A percentile compares a stretch with the other conserved stretches of the same genome.
phyloP scores from a whole-genome alignment of 2,113 vertebrate species.

The Athene noctua region DNA sequence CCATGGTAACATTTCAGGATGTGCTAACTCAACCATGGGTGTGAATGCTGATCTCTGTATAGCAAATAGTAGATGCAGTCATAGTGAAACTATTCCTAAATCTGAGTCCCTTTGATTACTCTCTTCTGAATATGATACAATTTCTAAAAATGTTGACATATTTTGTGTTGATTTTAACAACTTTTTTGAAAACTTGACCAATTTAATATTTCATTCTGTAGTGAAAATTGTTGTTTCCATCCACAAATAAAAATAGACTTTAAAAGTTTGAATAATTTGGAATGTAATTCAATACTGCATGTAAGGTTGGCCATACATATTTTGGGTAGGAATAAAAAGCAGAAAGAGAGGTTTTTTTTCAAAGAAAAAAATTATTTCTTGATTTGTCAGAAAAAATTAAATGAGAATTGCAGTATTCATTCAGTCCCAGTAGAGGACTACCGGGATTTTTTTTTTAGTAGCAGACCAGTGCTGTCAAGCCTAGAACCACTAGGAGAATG shows the following conservation, averaged over 20 bases:
- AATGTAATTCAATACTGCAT: neutral
- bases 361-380: neutral
- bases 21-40: neutral
- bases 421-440: neutral
- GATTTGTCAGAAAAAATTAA: neutral
- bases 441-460: neutral
- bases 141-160: neutral
- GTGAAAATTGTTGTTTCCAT: neutral
- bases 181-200: neutral
- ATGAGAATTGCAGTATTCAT: neutral
- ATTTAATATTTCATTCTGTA: neutral
- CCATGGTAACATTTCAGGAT: neutral
- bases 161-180: neutral
- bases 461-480: neutral
- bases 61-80: neutral
- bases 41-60: neutral
- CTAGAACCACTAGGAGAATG: neutral
- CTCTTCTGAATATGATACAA: neutral
- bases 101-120: neutral
- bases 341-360: neutral
- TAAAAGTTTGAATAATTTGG: neutral
- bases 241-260: neutral
- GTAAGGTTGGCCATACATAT: neutral
- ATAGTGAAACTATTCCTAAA: neutral
- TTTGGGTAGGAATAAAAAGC: neutral